Evolutionary conservation across 1,140 invertebrate genomes (phyloP).

Genomic region (Caerostris extrusa): DNA sequence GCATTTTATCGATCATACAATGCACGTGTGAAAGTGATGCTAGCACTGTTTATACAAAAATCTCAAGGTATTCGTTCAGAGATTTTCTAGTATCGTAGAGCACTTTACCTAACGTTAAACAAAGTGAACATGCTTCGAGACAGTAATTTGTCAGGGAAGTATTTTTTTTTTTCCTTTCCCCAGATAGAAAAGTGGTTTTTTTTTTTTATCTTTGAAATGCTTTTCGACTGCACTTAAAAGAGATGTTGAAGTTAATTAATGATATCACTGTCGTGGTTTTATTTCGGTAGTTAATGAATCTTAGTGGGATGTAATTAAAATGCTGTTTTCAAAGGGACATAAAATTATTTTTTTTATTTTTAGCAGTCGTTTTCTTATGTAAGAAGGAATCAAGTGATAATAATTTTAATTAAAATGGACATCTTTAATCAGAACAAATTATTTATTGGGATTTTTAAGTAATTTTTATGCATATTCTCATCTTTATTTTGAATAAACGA

Average conservation of each 20-base stretch:
- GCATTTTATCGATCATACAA: slow-evolving; percentile 41
- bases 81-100: background rate
- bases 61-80: background rate
- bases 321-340: background rate
- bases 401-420: too few relatives aligned
- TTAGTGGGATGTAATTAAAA: background rate
- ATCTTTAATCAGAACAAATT: too few relatives aligned
- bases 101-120: slow-evolving; percentile 21
- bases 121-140: slow-evolving; percentile 26
- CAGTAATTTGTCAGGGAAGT: background rate
- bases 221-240: background rate
- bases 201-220: background rate
- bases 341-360: background rate
- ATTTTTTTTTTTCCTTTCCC: background rate
- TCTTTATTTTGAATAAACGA: too few relatives aligned
- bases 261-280: background rate
- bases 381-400: background rate
- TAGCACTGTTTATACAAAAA: slow-evolving; percentile 25
- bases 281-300: background rate
- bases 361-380: background rate
- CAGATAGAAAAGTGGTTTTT: background rate
- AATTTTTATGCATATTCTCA: too few relatives aligned
- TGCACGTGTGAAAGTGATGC: slow-evolving; percentile 41
- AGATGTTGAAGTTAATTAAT: background rate
- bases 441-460: too few relatives aligned